A percentile compares a stretch with the other conserved stretches of the same genome.
These are phyloP conservation scores for Spialia ferax DNA, from an alignment of 2,888 invertebrate species.

Conservation along the genomic window DNA sequence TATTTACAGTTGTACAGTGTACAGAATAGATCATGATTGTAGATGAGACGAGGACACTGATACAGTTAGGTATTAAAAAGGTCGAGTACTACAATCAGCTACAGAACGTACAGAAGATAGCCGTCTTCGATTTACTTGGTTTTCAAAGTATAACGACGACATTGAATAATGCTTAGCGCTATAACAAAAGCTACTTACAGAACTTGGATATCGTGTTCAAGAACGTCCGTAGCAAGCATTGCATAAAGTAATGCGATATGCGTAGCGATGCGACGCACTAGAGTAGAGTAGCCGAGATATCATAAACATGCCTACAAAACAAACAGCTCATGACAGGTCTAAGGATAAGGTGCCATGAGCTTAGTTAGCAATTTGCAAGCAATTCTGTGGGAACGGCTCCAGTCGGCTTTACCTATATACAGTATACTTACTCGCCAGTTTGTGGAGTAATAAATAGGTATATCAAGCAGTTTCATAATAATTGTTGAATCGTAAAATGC, in stretches of 20 bases:
- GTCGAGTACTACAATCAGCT: not conserved
- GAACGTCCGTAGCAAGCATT: conserved; percentile 25
- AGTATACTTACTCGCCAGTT: too few species aligned
- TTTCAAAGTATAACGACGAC: too few species aligned
- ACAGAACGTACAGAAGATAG: too few species aligned
- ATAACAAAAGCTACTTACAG: conserved; percentile 18
- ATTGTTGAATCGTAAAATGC: too few species aligned
- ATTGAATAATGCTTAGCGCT: not conserved
- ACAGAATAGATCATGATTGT: too few species aligned
- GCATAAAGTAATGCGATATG: conserved; percentile 24
- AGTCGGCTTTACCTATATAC: not conserved
- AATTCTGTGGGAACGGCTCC: not conserved
- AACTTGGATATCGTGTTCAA: conserved; percentile 32
- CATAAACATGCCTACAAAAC: conserved; percentile 7
- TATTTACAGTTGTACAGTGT: too few species aligned
- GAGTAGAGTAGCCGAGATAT: not conserved
- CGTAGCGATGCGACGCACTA: conserved; percentile 26
- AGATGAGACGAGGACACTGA: too few species aligned
- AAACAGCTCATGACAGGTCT: not conserved
- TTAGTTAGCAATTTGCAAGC: not conserved
- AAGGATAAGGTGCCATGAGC: not conserved
- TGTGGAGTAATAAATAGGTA: too few species aligned
- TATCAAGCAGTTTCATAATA: too few species aligned
- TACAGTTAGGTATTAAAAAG: too few species aligned
- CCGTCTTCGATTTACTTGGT: too few species aligned